Evolutionary conservation across 2,888 invertebrate genomes (phyloP).

Genomic region (Octodonta nipae): DNA sequence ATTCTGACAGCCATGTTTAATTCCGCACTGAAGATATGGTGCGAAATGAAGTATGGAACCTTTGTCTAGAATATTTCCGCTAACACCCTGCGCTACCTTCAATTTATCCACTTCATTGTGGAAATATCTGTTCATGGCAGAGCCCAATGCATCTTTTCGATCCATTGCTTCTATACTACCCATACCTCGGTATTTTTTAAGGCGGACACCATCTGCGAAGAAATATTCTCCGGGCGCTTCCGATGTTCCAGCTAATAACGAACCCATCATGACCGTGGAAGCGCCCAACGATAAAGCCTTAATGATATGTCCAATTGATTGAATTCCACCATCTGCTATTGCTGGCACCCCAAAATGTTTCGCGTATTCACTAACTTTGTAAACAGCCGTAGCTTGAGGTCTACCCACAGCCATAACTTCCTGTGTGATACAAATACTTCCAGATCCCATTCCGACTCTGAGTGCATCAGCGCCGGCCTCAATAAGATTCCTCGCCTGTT

Average conservation of each 20-base stretch:
- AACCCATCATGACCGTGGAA: slow-evolving; percentile 98
- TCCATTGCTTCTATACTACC: slow-evolving; percentile 98
- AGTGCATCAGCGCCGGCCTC: slow-evolving; percentile 94
- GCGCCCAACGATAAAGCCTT: slow-evolving; percentile 89
- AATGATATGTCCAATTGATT: slow-evolving; percentile 90
- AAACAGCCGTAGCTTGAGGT: slow-evolving; percentile 95
- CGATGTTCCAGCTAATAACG: slow-evolving; percentile 90
- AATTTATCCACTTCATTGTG: slow-evolving; percentile 83
- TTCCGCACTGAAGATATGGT: slow-evolving; percentile 87
- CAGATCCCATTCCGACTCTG: slow-evolving; percentile 97
- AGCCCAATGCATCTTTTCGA: slow-evolving; percentile 69
- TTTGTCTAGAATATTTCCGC: slow-evolving; percentile 95
- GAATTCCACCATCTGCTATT: slow-evolving; percentile 96
- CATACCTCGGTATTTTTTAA: slow-evolving; percentile 99
- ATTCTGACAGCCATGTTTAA: slow-evolving; percentile 95
- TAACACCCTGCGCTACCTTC: slow-evolving; percentile 96
- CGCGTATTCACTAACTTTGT: slow-evolving; percentile 87
- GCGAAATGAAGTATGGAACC: slow-evolving; percentile 91
- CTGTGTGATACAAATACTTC: slow-evolving; percentile 98
- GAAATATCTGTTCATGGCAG: slow-evolving; percentile 66
- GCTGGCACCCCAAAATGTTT: slow-evolving; percentile 82
- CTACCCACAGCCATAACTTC: slow-evolving; percentile 98
- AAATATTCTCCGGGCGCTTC: slow-evolving; percentile 99
- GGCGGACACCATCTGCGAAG: slow-evolving; percentile 91
- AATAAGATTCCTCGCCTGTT: slow-evolving; percentile 92